These are phyloP conservation scores for Abscondita cerata DNA, from an alignment of 2,888 invertebrate genomes.

Conservation along the genomic window DNA sequence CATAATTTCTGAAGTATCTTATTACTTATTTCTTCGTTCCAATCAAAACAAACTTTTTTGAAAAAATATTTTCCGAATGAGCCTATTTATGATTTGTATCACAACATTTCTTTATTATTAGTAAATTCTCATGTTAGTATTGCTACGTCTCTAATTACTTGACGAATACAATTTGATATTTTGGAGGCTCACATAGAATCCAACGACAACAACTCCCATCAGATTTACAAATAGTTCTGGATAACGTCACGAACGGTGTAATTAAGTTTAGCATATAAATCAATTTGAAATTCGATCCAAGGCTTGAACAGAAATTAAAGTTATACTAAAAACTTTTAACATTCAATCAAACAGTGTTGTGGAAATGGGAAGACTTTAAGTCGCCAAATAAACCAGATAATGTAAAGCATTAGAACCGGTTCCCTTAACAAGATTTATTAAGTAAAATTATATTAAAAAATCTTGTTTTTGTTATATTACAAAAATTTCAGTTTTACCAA, in stretches of 20 bases:
- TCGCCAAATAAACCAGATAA: slow-evolving; percentile 16
- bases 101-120: slow-evolving; percentile 38
- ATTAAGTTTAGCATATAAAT: slow-evolving; percentile 55
- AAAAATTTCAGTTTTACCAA: too few species aligned
- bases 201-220: slow-evolving; percentile 24
- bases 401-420: slow-evolving; percentile 25
- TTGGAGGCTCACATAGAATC: slow-evolving; percentile 24
- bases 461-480: too few species aligned
- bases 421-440: slow-evolving; percentile 28
- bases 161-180: slow-evolving; percentile 40
- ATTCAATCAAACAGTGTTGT: slow-evolving; percentile 51
- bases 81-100: slow-evolving; percentile 34
- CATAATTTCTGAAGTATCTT: too few species aligned
- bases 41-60: slow-evolving; percentile 30
- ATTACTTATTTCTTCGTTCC: too few species aligned
- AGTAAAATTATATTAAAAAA: slow-evolving; percentile 8
- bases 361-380: slow-evolving; percentile 52
- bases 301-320: slow-evolving; percentile 44
- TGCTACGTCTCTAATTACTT: slow-evolving; percentile 28
- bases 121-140: slow-evolving; percentile 37
- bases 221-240: slow-evolving; percentile 49
- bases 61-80: slow-evolving; percentile 34
- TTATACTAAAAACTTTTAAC: slow-evolving; percentile 47
- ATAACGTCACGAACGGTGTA: slow-evolving; percentile 49
- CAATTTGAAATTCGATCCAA: slow-evolving; percentile 44